Evolutionary conservation across 2,888 invertebrate genomes (phyloP), one percentile per base, ranked within the genome.

Genomic region (Eilema depressum): DNA sequence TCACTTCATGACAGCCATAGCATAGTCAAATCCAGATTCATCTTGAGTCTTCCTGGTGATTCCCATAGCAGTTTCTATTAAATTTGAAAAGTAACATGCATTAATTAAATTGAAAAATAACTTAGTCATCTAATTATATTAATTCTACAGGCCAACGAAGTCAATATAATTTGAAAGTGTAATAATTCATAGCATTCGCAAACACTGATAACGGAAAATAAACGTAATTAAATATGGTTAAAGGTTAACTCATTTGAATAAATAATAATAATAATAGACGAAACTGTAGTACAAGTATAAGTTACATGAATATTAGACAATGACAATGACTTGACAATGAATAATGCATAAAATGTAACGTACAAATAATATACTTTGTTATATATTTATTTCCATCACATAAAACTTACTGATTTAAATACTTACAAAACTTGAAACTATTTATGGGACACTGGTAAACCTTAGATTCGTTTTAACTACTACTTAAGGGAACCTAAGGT

Each of bases 1-100:
- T 91, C 78, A 95, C 93, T 98, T 98, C 96, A 98, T 97, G 0
- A 98, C 98, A 75, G 98, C 98, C 96, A 97, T 97, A 8, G 98
- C 98, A 84, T 98, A 98, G 84, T 98, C 97, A 85, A 96, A 97
- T 67, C 98, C 97, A 83, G 96, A 92, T 88, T 96, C 96, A 86
- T 97, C 96, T 89, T 97, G 97, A 57, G 97, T 97, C 79, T 96
- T 96, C 86, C 97, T 97, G 70, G 97, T 97, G 0, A 97, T 97
- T 30, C 98, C 98, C 98, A 98, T 98, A 0, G 97, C 98, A 20
- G 98, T 98, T 94, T 98, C 97, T 96, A 23, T 10, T 14, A 61
- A 61, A 30, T 30, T 7, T 20, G 11, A n/a, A 8, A 61, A 61
- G 28, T n/a, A 30, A 28, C 33, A 23, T 61, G 33, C n/a, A n/a